These are phyloP conservation scores for Heliocidaris tuberculata DNA, from an alignment of 35 echinoderm and acorn worm genomes.

Conservation along the genomic window DNA sequence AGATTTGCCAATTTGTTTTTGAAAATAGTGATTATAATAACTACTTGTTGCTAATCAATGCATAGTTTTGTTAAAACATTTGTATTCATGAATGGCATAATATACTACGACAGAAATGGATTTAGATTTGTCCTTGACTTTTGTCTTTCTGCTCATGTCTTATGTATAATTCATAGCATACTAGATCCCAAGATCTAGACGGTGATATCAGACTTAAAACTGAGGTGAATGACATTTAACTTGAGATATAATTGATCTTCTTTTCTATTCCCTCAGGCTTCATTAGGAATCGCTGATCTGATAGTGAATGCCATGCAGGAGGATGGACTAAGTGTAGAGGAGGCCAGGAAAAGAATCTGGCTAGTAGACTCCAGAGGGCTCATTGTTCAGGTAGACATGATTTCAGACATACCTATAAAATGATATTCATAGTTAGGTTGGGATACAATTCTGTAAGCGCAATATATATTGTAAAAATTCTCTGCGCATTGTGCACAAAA, in stretches of 20 bases:
- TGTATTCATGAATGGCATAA: too few species aligned
- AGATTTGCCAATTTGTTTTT: too few species aligned
- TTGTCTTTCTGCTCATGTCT: too few species aligned
- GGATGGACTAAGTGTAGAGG: conserved; percentile 62
- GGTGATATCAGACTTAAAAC: too few species aligned
- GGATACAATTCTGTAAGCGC: neutral
- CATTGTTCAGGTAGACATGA: conserved; percentile 71
- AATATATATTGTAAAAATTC: neutral
- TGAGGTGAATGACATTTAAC: neutral
- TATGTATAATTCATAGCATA: too few species aligned
- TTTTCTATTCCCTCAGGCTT: conserved; percentile 60
- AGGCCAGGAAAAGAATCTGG: conserved; percentile 83
- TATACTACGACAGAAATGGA: too few species aligned
- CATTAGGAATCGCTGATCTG: conserved; percentile 91
- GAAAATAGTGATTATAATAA: too few species aligned
- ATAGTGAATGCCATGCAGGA: conserved; percentile 81
- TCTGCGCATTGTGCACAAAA: neutral
- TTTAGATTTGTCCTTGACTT: too few species aligned
- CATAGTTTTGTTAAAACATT: too few species aligned
- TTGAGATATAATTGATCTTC: neutral
- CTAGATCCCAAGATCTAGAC: too few species aligned
- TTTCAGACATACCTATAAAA: too few species aligned
- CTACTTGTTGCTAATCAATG: too few species aligned
- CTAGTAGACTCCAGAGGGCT: conserved; percentile 90
- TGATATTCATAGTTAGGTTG: neutral